These are phyloP conservation scores for Brienomyrus brachyistius DNA, from an alignment of 2,113 vertebrate species.

Conservation along the genomic window DNA sequence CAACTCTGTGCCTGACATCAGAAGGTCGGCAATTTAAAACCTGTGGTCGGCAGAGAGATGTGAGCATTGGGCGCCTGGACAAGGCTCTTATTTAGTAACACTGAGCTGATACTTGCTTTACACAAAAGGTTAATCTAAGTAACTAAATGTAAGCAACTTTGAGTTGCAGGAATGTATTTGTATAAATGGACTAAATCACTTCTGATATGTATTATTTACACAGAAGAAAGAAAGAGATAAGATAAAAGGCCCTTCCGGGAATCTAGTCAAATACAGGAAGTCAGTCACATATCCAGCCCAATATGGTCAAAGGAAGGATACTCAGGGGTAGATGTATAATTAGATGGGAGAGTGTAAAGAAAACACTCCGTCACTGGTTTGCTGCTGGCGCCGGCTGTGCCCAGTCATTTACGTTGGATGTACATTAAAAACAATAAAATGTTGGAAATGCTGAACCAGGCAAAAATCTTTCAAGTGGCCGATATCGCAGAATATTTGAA, in stretches of 20 bases:
- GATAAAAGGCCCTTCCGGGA: background rate
- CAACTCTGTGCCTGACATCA: background rate
- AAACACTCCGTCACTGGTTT: background rate
- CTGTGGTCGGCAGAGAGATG: background rate
- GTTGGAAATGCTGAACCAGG: no score
- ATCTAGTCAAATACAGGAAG: background rate
- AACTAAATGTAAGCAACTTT: background rate
- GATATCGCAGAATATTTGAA: no score
- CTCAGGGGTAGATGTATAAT: background rate
- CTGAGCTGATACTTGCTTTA: background rate
- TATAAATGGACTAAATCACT: background rate
- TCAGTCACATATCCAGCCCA: background rate
- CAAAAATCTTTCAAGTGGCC: no score
- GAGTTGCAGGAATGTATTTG: background rate
- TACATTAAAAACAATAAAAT: background rate
- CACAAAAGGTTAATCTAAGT: background rate
- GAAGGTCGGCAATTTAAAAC: background rate
- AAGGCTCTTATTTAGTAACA: background rate
- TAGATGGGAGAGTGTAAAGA: background rate
- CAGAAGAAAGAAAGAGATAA: background rate
- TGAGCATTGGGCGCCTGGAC: background rate
- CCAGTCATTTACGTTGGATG: background rate
- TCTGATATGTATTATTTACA: background rate
- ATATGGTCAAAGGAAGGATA: background rate
- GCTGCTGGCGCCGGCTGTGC: background rate